Percentiles rank a stretch among this genome's conserved stretches.
These are phyloP conservation scores for Henicopernis longicauda DNA, from an alignment of 2,113 vertebrate species.

Conservation along the genomic window DNA sequence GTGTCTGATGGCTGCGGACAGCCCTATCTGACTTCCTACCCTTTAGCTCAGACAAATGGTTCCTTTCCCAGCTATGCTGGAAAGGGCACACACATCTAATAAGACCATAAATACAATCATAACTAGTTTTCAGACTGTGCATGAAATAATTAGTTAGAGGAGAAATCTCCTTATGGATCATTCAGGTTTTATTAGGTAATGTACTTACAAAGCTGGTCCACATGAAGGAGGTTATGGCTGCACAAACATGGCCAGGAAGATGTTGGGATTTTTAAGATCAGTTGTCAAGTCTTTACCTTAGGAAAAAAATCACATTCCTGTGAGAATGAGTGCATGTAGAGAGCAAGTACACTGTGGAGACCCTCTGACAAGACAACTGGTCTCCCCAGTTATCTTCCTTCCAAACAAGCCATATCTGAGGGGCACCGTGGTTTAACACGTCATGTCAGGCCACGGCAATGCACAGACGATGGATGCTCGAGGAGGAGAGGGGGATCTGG, in stretches of 20 bases:
- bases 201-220: not conserved
- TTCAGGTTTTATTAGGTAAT: not conserved
- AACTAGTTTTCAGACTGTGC: not conserved
- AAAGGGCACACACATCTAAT: not conserved
- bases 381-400: not conserved
- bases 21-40: not conserved
- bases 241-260: rapidly evolving
- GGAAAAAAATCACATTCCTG: not conserved
- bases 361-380: not conserved
- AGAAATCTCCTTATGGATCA: not conserved
- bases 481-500: no score
- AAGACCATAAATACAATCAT: not conserved
- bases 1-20: not conserved
- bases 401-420: not conserved
- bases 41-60: not conserved
- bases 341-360: not conserved
- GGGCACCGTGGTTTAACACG: not conserved
- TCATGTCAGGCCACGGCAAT: rapidly evolving
- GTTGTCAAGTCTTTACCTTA: not conserved
- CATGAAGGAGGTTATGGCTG: rapidly evolving
- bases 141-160: not conserved
- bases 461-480: not conserved
- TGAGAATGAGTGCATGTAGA: not conserved
- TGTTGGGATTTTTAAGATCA: not conserved
- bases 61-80: not conserved